phyloP scores from a whole-genome alignment of 2,888 invertebrate genomes.

The Drosophila seclusa region DNA sequence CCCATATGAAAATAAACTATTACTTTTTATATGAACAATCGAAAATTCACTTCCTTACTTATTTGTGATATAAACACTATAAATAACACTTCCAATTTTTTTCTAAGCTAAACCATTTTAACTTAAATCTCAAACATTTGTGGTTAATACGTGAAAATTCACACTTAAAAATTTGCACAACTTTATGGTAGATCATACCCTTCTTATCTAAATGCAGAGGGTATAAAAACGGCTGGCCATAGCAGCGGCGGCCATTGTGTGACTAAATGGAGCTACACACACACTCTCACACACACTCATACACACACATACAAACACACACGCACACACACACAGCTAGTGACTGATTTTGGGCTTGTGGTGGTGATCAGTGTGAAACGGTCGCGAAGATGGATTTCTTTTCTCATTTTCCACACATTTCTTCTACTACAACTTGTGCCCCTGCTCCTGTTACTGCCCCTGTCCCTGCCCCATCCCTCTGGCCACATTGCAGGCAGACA shows the following conservation, averaged over 20 bases:
- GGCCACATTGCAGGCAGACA: slow-evolving; percentile 19
- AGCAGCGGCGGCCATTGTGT: slow-evolving; percentile 59
- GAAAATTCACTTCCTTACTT: neutral
- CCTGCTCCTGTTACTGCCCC: neutral
- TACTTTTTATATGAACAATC: neutral
- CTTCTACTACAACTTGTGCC: slow-evolving; percentile 17
- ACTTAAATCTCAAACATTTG: neutral
- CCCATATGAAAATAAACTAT: slow-evolving; percentile 14
- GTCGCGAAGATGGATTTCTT: slow-evolving; percentile 81
- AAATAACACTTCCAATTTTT: neutral
- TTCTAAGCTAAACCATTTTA: too few species aligned
- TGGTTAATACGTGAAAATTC: neutral
- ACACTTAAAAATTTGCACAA: neutral
- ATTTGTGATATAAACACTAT: neutral
- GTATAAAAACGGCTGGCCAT: slow-evolving; percentile 33
- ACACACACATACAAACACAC: neutral
- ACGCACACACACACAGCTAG: slow-evolving; percentile 3
- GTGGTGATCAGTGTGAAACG: slow-evolving; percentile 68
- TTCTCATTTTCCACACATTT: slow-evolving; percentile 64
- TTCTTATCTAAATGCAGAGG: neutral
- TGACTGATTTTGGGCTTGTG: slow-evolving; percentile 36
- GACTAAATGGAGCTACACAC: slow-evolving; percentile 61
- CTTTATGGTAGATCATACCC: neutral
- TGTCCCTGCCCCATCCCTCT: slow-evolving; percentile 10
- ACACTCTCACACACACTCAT: slow-evolving; percentile 15